phyloP scores from a whole-genome alignment of 2,888 invertebrate species.

The Nasonovia ribisnigri region DNA sequence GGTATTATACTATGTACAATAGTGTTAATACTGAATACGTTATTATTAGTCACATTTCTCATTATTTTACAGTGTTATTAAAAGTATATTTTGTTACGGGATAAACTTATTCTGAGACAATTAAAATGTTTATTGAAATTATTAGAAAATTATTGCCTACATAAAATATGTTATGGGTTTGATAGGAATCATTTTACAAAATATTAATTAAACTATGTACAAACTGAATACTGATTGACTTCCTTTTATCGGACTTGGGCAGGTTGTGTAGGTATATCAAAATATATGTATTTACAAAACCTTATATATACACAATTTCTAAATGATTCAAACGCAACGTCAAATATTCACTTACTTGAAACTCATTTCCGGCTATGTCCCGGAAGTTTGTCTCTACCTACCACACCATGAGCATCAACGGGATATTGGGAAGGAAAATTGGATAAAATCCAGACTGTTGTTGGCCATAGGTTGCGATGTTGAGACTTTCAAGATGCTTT shows the following conservation, averaged over 20 bases:
- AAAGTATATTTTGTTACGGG: neutral
- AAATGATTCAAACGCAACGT: conserved; percentile 38
- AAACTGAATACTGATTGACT: neutral
- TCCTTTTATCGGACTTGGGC: neutral
- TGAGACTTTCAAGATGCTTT: conserved; percentile 52
- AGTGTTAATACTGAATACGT: too few species aligned
- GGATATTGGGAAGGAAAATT: conserved; percentile 54
- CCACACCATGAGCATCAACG: neutral
- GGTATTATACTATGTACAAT: too few species aligned
- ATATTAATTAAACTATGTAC: neutral
- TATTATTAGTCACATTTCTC: too few species aligned
- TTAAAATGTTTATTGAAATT: neutral
- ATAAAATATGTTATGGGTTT: neutral
- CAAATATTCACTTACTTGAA: conserved; percentile 61
- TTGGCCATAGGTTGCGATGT: conserved; percentile 20
- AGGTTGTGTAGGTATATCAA: neutral
- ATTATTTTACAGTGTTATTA: neutral
- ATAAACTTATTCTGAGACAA: neutral
- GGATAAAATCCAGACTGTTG: conserved; percentile 53
- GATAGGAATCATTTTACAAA: neutral
- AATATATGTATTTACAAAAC: conserved; percentile 3
- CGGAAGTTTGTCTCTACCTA: conserved; percentile 58
- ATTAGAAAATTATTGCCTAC: neutral
- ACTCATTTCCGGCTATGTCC: conserved; percentile 53
- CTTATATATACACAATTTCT: neutral